These are phyloP conservation scores for Arothron firmamentum DNA, from an alignment of 2,113 vertebrate genomes.

Conservation along the genomic window DNA sequence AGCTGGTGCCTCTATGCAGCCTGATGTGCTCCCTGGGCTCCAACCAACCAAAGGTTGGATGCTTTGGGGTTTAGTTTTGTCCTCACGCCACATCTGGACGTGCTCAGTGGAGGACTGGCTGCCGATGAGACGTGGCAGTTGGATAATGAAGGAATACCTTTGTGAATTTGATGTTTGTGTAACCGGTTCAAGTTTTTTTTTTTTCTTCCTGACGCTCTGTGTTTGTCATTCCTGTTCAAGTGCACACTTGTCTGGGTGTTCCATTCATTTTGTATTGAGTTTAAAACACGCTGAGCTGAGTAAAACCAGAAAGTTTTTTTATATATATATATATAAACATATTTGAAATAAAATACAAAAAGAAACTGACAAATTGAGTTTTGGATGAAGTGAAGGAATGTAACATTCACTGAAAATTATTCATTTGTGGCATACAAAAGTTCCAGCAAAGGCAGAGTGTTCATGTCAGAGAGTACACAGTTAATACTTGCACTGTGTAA, in stretches of 20 bases:
- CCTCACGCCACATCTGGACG: slow-evolving; percentile 52
- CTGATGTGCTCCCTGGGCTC: slow-evolving; percentile 16
- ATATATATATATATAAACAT: slow-evolving; percentile 39
- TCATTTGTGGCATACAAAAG: slow-evolving; percentile 60
- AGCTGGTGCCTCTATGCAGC: not conserved
- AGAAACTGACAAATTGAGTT: slow-evolving; percentile 40
- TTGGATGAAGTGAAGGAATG: slow-evolving; percentile 9
- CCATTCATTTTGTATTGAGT: too few relatives aligned
- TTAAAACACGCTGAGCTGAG: not conserved
- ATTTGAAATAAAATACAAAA: slow-evolving; percentile 55
- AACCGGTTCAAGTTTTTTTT: not conserved
- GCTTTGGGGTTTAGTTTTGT: not conserved
- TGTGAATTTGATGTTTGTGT: not conserved
- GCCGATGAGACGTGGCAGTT: slow-evolving; percentile 24
- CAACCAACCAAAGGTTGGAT: slow-evolving; percentile 16
- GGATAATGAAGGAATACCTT: slow-evolving; percentile 24
- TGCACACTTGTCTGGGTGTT: too few relatives aligned
- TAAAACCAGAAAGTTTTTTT: not conserved
- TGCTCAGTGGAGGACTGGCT: slow-evolving; percentile 26
- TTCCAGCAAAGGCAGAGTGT: slow-evolving; percentile 63
- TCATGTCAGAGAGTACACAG: slow-evolving; percentile 15
- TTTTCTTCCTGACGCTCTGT: not conserved
- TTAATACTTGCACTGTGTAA: too few relatives aligned
- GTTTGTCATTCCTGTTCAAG: too few relatives aligned
- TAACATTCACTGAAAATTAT: slow-evolving; percentile 54